phyloP scores from a whole-genome alignment of 1,140 invertebrate species.

The Epicauta chinensis region DNA sequence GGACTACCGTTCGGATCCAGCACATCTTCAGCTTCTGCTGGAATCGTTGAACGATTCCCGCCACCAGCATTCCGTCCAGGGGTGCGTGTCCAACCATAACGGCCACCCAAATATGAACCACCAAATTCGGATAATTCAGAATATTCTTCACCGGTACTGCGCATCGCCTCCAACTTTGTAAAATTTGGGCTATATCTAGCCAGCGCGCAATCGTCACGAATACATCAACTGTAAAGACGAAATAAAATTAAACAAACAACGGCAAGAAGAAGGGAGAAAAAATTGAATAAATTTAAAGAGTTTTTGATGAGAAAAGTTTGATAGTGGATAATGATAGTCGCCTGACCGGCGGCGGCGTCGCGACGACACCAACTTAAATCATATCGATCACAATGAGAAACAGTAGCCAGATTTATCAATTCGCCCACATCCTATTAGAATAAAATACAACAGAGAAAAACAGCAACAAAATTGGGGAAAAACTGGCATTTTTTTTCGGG shows the following conservation, averaged over 20 bases:
- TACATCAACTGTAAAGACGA: slow-evolving; percentile 34
- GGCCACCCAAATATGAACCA: slow-evolving; percentile 42
- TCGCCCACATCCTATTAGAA: slow-evolving; percentile 12
- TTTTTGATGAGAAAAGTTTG: slow-evolving; percentile 4
- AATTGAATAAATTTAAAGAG: slow-evolving; percentile 10
- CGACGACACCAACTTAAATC: slow-evolving; percentile 2
- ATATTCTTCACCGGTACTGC: slow-evolving; percentile 51
- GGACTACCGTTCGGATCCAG: slow-evolving; percentile 40
- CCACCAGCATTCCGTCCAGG: slow-evolving; percentile 35
- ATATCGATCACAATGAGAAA: slow-evolving; percentile 6
- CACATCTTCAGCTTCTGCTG: slow-evolving; percentile 44
- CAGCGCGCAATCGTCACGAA: slow-evolving; percentile 36
- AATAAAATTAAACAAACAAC: not conserved
- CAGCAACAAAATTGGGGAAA: not conserved
- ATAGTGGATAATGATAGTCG: slow-evolving; percentile 11
- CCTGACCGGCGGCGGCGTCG: slow-evolving; percentile 1
- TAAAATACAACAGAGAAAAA: not conserved
- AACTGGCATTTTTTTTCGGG: no score
- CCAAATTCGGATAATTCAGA: slow-evolving; percentile 47
- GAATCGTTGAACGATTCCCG: slow-evolving; percentile 36
- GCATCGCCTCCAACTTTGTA: slow-evolving; percentile 39
- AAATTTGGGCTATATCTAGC: slow-evolving; percentile 24
- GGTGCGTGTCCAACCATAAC: slow-evolving; percentile 42
- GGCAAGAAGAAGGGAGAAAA: no score
- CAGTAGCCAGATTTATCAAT: not conserved